Base-by-base conservation (phyloP, 2,113 vertebrate species). In the Cranoglanis bouderius region DNA sequence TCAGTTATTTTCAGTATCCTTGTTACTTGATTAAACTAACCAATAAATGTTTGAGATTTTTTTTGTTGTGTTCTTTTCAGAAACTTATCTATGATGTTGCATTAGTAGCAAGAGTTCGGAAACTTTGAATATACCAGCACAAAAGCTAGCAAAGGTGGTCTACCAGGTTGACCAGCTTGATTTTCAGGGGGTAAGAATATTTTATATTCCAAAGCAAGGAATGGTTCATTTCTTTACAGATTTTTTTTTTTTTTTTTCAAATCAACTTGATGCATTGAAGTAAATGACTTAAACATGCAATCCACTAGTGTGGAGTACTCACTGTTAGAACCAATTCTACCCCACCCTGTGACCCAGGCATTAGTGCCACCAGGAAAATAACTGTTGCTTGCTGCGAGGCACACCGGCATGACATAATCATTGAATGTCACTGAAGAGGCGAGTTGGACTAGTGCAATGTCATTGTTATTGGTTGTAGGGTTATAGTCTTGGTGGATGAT, bases 271-370 rank as follows among this genome's bases (percentile, higher is more conserved):
- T 67, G 21, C 4, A 78, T 49, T 26, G 38, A 75, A 49, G 6
- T 14, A 46, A 78, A 78, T 1, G 6, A 51, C 1, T 18, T 53
- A 32, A 80, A 29, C 24, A 46, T 75, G 72, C 9, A 43, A 5
- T 75, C 43, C 24, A 49, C 6, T 49, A 0, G 26, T 78, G 75
- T 49, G 9, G 8, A 3, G 1, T 10, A 90, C 74, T 89, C 85
- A 96, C 95, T 89, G 0, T 0, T 40, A 0, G 0, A 0, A 0
- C 0, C 0, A 9, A 92, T 87, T 0, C 84, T 16, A 5, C 97
- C 97, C 96, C 96, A 98, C 38, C 97, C 97, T 0, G 97, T 97
- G 90, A 97, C 93, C 24, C 95, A 96, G 82, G 88, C 93, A 0
- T 12, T 57, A 10, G 94, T 92, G 18, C 93, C 94, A 0, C 29